Conservation (phyloP, 2,888 invertebrate genomes). For the Agrotis puta region DNA sequence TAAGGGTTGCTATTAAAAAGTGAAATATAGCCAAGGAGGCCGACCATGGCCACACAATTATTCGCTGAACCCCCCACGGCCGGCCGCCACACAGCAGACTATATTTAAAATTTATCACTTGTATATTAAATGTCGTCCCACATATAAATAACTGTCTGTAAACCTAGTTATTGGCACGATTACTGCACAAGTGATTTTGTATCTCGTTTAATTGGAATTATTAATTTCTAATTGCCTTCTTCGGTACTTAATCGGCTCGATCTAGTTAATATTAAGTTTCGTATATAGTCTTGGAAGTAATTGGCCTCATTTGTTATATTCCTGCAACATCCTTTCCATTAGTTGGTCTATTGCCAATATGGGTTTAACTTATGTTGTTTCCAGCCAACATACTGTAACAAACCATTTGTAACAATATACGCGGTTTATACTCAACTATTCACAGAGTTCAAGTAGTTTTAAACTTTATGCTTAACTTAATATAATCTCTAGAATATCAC, state of each 20-base stretch:
- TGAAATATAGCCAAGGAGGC: conserved; percentile 78
- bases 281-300: conserved; percentile 38
- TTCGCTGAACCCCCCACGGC: conserved; percentile 84
- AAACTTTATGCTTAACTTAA: background rate
- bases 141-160: conserved; percentile 81
- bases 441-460: background rate
- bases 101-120: conserved; percentile 81
- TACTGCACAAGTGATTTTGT: conserved; percentile 72
- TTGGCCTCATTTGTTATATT: conserved; percentile 42
- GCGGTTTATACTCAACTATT: too few species aligned
- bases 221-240: conserved; percentile 71
- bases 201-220: conserved; percentile 76
- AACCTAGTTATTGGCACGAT: conserved; percentile 77
- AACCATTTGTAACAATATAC: background rate
- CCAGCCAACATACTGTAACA: conserved; percentile 1
- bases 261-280: conserved; percentile 51
- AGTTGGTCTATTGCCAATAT: conserved; percentile 24
- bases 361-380: conserved; percentile 2
- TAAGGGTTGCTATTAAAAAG: conserved; percentile 85
- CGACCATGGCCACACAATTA: conserved; percentile 69
- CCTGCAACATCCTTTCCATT: conserved; percentile 27
- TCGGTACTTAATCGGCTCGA: conserved; percentile 50
- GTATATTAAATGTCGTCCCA: conserved; percentile 83
- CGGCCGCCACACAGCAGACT: conserved; percentile 66
- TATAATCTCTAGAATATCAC: too few species aligned